Percentiles rank a stretch among this genome's conserved stretches.
These are phyloP conservation scores for Coregonus clupeaformis DNA, from an alignment of 2,113 vertebrate species.

Conservation along the genomic window DNA sequence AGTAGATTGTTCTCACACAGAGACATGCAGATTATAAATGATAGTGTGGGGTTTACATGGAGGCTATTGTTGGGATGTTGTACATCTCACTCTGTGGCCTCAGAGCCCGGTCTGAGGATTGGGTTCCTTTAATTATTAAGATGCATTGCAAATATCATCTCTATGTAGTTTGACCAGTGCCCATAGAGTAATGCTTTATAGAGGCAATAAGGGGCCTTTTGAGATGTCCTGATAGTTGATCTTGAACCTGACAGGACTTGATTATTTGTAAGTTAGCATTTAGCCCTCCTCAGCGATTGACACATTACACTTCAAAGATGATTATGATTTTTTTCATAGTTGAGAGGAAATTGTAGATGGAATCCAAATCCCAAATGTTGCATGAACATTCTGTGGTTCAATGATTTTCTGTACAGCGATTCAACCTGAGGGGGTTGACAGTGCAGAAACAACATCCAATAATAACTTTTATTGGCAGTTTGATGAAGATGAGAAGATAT, in stretches of 20 bases:
- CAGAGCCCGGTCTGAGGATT: not conserved
- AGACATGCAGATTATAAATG: conserved; percentile 10
- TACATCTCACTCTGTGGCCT: not conserved
- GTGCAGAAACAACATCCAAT: not conserved
- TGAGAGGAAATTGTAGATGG: not conserved
- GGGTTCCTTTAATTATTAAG: not conserved
- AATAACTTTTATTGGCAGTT: not conserved
- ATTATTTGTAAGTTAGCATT: not conserved
- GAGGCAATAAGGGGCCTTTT: too few relatives aligned
- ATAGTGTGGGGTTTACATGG: not conserved
- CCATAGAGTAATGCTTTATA: too few relatives aligned
- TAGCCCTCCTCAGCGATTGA: not conserved
- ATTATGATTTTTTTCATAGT: not conserved
- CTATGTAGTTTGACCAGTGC: too few relatives aligned
- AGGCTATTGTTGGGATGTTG: not conserved
- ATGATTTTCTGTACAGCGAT: too few relatives aligned
- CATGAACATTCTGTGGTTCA: too few relatives aligned
- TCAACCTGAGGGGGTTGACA: not conserved
- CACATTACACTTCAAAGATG: not conserved
- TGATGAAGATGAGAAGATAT: not conserved
- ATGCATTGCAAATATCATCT: too few relatives aligned
- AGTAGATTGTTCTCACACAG: conserved; percentile 2
- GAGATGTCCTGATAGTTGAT: not conserved
- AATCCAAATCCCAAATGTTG: not conserved
- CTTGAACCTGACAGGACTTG: not conserved